Evolutionary conservation across 2,888 invertebrate species (phyloP).

Genomic region (Anthophora plumipes): DNA sequence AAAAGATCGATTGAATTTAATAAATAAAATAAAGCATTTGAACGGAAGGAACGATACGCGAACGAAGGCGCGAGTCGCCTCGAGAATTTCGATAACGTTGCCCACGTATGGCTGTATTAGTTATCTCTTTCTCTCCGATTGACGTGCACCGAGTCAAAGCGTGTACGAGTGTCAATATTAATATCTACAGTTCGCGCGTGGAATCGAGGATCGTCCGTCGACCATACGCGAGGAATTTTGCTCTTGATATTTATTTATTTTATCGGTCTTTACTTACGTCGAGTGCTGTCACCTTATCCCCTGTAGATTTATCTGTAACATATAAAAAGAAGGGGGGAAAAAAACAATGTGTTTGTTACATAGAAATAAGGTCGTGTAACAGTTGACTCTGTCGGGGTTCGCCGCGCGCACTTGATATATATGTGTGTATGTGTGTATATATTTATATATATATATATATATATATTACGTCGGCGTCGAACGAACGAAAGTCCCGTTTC

Average conservation of each 20-base stretch:
- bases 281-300: conserved; percentile 87
- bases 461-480: conserved; percentile 5
- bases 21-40: not conserved
- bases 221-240: not conserved
- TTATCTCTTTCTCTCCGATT: conserved; percentile 20
- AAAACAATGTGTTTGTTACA: conserved; percentile 46
- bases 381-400: conserved; percentile 21
- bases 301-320: conserved; percentile 87
- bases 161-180: conserved; percentile 33
- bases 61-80: too few relatives aligned
- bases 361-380: conserved; percentile 51
- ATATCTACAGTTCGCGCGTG: not conserved
- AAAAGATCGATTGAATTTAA: not conserved
- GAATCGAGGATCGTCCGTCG: not conserved
- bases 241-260: not conserved
- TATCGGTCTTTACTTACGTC: conserved; percentile 87
- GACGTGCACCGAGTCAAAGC: not conserved
- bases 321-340: conserved; percentile 45
- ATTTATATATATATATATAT: not conserved
- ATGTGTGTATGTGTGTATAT: not conserved
- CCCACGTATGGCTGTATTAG: conserved; percentile 32
- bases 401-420: conserved; percentile 10
- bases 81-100: conserved; percentile 41
- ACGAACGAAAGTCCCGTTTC: conserved; percentile 50
- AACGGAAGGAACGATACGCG: conserved; percentile 27